phyloP scores from a whole-genome alignment of 2,113 vertebrate species.

The Nipponia nippon region DNA sequence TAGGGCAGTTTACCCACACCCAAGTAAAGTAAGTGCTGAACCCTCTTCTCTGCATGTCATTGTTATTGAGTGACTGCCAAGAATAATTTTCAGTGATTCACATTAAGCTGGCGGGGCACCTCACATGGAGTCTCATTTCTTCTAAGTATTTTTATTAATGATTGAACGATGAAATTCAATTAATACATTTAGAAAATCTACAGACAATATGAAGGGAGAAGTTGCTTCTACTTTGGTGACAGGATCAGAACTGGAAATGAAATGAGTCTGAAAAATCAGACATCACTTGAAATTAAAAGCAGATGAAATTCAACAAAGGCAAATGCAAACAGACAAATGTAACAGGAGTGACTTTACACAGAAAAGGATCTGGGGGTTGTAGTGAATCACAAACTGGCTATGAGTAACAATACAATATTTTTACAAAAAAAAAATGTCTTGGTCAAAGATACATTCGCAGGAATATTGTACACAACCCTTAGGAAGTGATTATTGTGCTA shows the following conservation, averaged over 20 bases:
- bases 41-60: background rate
- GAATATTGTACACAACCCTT: background rate
- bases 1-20: background rate
- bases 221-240: background rate
- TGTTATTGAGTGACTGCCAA: background rate
- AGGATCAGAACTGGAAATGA: background rate
- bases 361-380: background rate
- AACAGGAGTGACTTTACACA: background rate
- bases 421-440: background rate
- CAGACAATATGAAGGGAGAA: background rate
- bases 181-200: background rate
- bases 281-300: background rate
- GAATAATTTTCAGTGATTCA: background rate
- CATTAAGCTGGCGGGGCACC: background rate
- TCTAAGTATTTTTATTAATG: background rate
- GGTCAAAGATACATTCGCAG: background rate
- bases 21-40: background rate
- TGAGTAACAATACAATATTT: background rate
- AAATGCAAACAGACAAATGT: background rate
- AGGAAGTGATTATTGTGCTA: background rate
- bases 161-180: background rate
- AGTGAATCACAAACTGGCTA: background rate
- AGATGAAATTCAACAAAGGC: background rate
- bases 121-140: background rate
- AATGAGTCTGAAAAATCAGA: background rate